phyloP scores from a whole-genome alignment of 1,140 invertebrate genomes.

The Helicoverpa zea region DNA sequence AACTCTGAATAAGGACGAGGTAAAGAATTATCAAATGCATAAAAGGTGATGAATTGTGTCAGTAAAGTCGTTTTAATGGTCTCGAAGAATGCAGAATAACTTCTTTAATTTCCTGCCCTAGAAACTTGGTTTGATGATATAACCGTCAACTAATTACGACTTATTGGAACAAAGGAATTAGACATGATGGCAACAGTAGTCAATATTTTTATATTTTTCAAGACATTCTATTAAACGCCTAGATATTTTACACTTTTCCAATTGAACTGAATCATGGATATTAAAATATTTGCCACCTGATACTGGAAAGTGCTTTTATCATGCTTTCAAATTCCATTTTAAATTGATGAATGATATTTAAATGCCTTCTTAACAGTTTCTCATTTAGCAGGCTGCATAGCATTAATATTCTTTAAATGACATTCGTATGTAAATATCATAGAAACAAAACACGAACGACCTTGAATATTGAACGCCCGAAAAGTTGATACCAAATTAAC shows the following conservation, averaged over 20 bases:
- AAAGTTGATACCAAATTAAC: constrained; percentile 61
- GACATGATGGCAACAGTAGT: neutral
- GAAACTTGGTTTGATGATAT: constrained; percentile 17
- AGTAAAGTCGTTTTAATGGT: constrained; percentile 26
- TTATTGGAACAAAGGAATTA: constrained; percentile 10
- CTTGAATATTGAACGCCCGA: constrained; percentile 71
- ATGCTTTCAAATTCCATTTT: too few species aligned
- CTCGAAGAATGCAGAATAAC: constrained; percentile 38
- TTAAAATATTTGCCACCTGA: too few species aligned
- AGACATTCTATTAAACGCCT: too few species aligned
- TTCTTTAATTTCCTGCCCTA: constrained; percentile 25
- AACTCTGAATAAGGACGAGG: constrained; percentile 38
- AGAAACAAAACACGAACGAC: constrained; percentile 56
- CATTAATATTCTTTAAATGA: neutral
- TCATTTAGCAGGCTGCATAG: too few species aligned
- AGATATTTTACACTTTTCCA: too few species aligned
- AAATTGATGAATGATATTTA: too few species aligned
- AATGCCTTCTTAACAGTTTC: too few species aligned
- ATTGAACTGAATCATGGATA: too few species aligned
- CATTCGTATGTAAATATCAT: constrained; percentile 17
- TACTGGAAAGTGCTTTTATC: too few species aligned
- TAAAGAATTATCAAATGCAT: constrained; percentile 37
- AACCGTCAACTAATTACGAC: constrained; percentile 21
- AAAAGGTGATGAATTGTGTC: constrained; percentile 14
- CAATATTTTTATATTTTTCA: too few species aligned